Conservation (phyloP, 1,140 invertebrate genomes). For the Lepidurus packardi region DNA sequence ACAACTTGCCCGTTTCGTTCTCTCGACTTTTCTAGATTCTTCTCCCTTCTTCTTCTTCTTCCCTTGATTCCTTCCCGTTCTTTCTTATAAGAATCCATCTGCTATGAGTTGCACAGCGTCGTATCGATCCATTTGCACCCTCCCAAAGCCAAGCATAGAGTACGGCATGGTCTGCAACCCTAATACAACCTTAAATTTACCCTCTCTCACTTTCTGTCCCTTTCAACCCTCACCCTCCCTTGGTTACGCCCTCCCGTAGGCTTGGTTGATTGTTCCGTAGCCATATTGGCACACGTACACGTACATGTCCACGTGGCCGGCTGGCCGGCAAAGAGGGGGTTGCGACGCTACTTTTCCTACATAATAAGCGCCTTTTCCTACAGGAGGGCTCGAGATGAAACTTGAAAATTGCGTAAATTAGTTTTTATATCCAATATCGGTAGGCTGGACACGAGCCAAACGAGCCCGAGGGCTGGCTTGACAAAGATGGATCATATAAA, state of each 20-base stretch:
- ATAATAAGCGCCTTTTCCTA: neutral
- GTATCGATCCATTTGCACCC: neutral
- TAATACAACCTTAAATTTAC: neutral
- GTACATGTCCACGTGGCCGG: neutral
- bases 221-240: neutral
- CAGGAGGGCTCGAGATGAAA: neutral
- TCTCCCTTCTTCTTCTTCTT: too few relatives aligned
- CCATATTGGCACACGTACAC: neutral
- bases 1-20: too few relatives aligned
- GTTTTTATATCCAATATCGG: neutral
- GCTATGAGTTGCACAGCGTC: neutral
- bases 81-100: too few relatives aligned
- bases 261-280: neutral
- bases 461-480: too few relatives aligned
- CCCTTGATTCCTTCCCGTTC: too few relatives aligned
- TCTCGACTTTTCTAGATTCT: too few relatives aligned
- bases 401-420: conserved; percentile 9
- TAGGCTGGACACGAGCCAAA: neutral
- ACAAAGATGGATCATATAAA: neutral
- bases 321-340: too few relatives aligned
- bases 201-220: neutral
- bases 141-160: neutral
- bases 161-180: neutral
- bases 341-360: neutral
- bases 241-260: neutral